Evolutionary conservation across 2,888 invertebrate species (phyloP).

Genomic region (Lasioglossum pauxillum): DNA sequence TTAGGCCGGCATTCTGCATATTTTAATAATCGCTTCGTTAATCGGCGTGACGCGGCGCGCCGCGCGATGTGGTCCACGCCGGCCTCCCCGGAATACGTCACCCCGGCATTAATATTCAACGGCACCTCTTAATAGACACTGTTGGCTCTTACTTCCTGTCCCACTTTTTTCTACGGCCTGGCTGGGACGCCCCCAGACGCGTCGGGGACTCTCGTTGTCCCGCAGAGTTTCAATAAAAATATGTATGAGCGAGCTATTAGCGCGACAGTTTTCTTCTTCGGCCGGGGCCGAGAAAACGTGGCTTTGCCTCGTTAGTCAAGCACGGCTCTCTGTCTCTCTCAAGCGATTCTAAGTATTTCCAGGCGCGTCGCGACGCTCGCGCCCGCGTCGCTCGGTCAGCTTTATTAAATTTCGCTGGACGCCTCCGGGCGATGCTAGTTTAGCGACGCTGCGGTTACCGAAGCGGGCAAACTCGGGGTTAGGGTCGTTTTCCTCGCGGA

Average conservation of each 20-base stretch:
- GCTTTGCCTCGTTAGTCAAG: conserved; percentile 10
- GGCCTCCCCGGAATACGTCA: conserved; percentile 52
- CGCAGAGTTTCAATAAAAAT: conserved; percentile 28
- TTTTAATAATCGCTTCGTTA: conserved; percentile 71
- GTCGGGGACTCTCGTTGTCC: background rate
- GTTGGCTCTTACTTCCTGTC: conserved; percentile 52
- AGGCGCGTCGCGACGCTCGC: background rate
- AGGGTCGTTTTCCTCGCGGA: conserved; percentile 8
- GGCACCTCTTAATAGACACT: conserved; percentile 65
- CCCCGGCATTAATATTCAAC: conserved; percentile 70
- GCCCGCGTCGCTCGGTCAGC: background rate
- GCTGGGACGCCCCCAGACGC: conserved; percentile 9
- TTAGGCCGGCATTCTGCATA: conserved; percentile 67
- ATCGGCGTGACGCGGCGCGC: conserved; percentile 42
- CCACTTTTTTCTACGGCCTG: conserved; percentile 39
- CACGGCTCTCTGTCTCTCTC: background rate
- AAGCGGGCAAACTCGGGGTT: conserved; percentile 4
- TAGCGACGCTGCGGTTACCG: conserved; percentile 21
- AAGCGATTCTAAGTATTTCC: background rate
- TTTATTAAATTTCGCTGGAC: conserved; percentile 41
- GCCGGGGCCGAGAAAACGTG: background rate
- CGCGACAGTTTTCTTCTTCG: conserved; percentile 17
- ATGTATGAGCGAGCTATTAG: conserved; percentile 31
- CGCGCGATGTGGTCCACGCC: conserved; percentile 37
- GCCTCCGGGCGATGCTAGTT: conserved; percentile 26